Conservation (phyloP, 2,888 invertebrate genomes). For the Plebejus anna region DNA sequence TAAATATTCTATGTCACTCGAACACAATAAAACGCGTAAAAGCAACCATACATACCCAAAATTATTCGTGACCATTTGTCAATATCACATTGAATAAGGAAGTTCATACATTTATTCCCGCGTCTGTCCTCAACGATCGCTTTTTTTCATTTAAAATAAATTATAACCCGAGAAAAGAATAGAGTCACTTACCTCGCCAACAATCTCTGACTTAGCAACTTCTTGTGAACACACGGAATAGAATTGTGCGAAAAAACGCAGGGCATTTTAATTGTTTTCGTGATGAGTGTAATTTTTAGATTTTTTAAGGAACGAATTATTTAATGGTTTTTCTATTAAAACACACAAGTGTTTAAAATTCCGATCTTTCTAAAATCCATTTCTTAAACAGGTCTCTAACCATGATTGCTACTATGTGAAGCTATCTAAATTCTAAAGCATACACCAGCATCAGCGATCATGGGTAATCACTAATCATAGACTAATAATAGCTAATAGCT, state of each 20-base stretch:
- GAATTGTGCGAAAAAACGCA: constrained; percentile 20
- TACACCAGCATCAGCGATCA: too few species aligned
- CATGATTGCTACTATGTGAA: too few species aligned
- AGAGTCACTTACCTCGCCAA: constrained; percentile 48
- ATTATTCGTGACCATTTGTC: constrained; percentile 21
- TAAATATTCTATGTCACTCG: background rate
- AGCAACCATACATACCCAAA: background rate
- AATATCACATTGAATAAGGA: constrained; percentile 30
- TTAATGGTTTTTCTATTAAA: too few species aligned
- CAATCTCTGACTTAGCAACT: constrained; percentile 47
- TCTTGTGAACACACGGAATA: constrained; percentile 38
- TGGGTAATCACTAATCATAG: too few species aligned
- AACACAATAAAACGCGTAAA: background rate
- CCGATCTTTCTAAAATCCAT: too few species aligned
- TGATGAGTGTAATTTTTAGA: background rate
- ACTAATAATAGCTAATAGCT: too few species aligned
- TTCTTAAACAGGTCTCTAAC: too few species aligned
- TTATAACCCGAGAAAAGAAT: constrained; percentile 47
- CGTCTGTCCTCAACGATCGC: constrained; percentile 32
- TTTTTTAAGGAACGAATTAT: too few species aligned
- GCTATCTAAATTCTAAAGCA: too few species aligned
- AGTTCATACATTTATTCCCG: constrained; percentile 38
- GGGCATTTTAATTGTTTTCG: background rate
- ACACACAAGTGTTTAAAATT: too few species aligned
- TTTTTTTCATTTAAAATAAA: constrained; percentile 46